These are phyloP conservation scores for Lepisosteus osseus DNA, from an alignment of 2,113 vertebrate species.

Conservation along the genomic window DNA sequence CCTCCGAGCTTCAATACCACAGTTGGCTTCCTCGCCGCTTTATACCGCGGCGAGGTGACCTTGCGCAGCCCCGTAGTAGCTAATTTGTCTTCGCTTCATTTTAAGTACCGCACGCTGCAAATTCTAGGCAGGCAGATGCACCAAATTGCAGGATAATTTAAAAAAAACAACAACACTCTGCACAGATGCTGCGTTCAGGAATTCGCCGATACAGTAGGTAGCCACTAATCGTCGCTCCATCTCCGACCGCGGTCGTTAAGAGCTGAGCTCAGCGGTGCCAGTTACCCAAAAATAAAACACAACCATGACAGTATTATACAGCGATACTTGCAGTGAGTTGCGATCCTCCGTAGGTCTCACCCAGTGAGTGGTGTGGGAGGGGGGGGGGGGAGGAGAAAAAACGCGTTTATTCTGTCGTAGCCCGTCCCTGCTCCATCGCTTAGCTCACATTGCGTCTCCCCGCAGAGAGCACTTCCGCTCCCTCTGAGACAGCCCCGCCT, in stretches of 20 bases:
- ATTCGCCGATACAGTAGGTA: background rate
- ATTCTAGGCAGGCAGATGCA: too few relatives aligned
- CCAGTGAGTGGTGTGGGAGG: background rate
- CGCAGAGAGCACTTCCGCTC: slow-evolving; percentile 12
- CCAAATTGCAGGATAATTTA: background rate
- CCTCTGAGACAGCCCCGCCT: slow-evolving; percentile 2
- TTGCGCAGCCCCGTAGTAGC: too few relatives aligned
- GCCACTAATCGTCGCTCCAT: background rate
- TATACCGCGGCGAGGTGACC: too few relatives aligned
- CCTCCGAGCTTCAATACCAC: too few relatives aligned
- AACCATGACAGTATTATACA: too few relatives aligned
- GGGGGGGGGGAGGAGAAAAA: background rate
- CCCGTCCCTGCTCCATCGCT: slow-evolving; percentile 8
- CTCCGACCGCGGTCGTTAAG: background rate
- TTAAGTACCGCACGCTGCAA: too few relatives aligned
- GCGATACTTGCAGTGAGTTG: slow-evolving; percentile 4
- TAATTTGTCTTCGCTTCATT: too few relatives aligned
- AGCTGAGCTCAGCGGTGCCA: background rate
- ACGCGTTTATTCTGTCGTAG: background rate
- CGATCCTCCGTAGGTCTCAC: background rate
- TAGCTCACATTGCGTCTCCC: slow-evolving; percentile 1
- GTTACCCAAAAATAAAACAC: too few relatives aligned
- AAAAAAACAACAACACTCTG: background rate
- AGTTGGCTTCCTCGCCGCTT: too few relatives aligned
- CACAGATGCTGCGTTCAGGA: slow-evolving; percentile 26